Percentiles rank a stretch among this genome's conserved stretches.
Conservation (phyloP, 2,797 vertebrate species). For the Catamblyrhynchus diadema region DNA sequence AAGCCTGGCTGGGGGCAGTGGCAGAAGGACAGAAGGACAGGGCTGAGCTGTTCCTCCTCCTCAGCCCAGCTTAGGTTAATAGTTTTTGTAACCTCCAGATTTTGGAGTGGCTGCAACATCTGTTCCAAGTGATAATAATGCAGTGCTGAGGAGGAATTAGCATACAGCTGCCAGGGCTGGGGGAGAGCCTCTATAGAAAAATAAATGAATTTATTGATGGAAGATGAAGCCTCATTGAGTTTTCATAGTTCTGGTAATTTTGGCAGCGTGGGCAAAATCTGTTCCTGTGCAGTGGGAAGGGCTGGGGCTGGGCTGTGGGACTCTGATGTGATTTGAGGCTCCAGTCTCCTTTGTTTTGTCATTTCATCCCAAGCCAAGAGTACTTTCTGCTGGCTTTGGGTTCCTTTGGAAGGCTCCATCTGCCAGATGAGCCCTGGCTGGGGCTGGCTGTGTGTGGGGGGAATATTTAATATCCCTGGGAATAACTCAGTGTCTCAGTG, state of each 20-base stretch:
- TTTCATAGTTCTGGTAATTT: constrained; percentile 8
- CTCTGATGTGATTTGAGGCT: not conserved
- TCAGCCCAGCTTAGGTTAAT: constrained; percentile 36
- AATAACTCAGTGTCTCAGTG: not conserved
- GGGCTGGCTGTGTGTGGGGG: not conserved
- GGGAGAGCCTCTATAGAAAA: not conserved
- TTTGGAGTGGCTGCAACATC: constrained; percentile 7
- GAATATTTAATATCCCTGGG: not conserved
- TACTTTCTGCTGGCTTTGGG: not conserved
- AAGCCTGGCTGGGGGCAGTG: not conserved
- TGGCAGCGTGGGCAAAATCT: constrained; percentile 28
- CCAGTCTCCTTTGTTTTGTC: not conserved
- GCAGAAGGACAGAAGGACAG: not conserved
- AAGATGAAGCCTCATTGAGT: constrained; percentile 32
- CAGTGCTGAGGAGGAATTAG: constrained; percentile 42
- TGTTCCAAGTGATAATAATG: constrained; percentile 10
- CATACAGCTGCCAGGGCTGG: constrained; percentile 46
- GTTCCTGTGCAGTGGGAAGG: not conserved
- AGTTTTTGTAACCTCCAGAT: constrained; percentile 49
- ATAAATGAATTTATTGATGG: not conserved
- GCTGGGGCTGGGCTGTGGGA: not conserved
- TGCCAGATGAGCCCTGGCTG: not conserved
- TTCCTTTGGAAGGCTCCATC: not conserved
- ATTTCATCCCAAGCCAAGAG: not conserved
- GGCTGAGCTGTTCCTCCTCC: not conserved